Conservation (phyloP, 1,140 invertebrate genomes). For the Ylistrum balloti region DNA sequence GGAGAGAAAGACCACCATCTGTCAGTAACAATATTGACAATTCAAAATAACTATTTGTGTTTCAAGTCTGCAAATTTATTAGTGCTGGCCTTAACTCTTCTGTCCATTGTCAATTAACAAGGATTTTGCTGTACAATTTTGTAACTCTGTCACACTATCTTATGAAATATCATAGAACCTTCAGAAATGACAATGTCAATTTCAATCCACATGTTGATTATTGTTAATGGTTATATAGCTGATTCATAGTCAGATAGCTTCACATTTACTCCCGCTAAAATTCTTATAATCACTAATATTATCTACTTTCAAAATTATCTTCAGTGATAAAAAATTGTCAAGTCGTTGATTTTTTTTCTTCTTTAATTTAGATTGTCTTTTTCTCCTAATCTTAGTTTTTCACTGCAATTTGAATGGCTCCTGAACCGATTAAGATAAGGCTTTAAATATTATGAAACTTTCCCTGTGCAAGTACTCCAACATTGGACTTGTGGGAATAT, state of each 20-base stretch:
- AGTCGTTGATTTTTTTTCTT: not conserved
- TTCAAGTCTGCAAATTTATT: not conserved
- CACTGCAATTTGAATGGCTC: not conserved
- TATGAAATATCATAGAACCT: not conserved
- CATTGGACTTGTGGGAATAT: not conserved
- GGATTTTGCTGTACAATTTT: not conserved
- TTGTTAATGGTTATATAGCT: not conserved
- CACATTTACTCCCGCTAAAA: not conserved
- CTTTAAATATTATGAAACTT: slow-evolving; percentile 1
- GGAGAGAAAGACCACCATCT: no score
- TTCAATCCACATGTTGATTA: not conserved
- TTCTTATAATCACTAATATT: not conserved
- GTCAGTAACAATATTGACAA: not conserved
- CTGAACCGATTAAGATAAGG: slow-evolving; percentile 24
- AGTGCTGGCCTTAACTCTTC: not conserved
- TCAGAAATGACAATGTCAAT: slow-evolving; percentile 33
- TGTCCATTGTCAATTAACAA: not conserved
- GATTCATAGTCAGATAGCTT: not conserved
- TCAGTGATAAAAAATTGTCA: not conserved
- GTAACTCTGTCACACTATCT: not conserved
- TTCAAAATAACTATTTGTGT: not conserved
- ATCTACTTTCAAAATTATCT: not conserved
- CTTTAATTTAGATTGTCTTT: not conserved
- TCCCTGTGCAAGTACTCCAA: not conserved
- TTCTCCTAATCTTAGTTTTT: not conserved